phyloP scores from a whole-genome alignment of 1,140 invertebrate species.

The Cydia fagiglandana region DNA sequence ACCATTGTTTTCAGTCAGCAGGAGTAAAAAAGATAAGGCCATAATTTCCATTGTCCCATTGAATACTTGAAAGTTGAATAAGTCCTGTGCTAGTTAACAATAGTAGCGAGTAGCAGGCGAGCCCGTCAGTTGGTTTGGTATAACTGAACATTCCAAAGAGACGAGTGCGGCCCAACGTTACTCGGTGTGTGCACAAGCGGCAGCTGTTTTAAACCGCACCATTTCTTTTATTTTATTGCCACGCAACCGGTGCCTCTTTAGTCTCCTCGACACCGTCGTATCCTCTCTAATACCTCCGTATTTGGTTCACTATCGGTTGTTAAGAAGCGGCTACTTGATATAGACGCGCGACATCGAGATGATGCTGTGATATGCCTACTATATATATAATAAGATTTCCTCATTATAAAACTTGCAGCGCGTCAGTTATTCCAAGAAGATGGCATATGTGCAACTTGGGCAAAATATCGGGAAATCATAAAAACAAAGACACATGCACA shows the following conservation, averaged over 20 bases:
- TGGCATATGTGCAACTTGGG: too few relatives aligned
- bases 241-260: slow-evolving; percentile 2
- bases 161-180: slow-evolving; percentile 48
- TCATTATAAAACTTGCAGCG: too few relatives aligned
- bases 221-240: slow-evolving; percentile 49
- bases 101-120: slow-evolving; percentile 13
- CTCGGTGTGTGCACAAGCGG: slow-evolving; percentile 43
- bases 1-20: not conserved
- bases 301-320: not conserved
- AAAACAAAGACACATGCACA: too few relatives aligned
- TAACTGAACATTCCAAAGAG: slow-evolving; percentile 48
- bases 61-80: not conserved
- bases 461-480: too few relatives aligned
- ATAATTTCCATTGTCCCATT: slow-evolving; percentile 4
- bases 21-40: not conserved
- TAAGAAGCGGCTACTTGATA: not conserved
- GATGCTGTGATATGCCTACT: too few relatives aligned
- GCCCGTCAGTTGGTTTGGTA: slow-evolving; percentile 43
- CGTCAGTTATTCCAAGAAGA: too few relatives aligned
- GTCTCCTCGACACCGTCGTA: not conserved
- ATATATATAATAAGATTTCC: too few relatives aligned
- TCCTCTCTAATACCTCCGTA: not conserved
- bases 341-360: too few relatives aligned
- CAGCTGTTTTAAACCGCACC: slow-evolving; percentile 47
- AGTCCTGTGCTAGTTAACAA: not conserved